phyloP scores from a whole-genome alignment of 2,888 invertebrate genomes.

The Phortica okadai region DNA sequence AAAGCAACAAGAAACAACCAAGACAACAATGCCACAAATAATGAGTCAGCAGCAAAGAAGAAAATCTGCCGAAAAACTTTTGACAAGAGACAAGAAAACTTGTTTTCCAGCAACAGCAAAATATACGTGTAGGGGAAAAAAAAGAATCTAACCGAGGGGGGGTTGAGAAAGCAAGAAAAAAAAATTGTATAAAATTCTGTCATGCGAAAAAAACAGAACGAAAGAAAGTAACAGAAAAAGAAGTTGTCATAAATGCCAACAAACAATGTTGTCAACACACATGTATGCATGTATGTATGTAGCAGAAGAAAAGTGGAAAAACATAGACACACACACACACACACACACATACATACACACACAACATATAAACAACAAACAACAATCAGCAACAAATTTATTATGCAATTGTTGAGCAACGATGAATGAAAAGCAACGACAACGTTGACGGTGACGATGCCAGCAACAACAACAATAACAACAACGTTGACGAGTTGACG shows the following conservation, averaged over 20 bases:
- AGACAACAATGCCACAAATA: constrained; percentile 7
- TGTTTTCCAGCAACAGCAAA: constrained; percentile 10
- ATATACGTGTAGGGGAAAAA: not conserved
- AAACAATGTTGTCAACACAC: constrained; percentile 34
- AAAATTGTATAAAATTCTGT: not conserved
- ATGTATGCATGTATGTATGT: not conserved
- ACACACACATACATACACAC: not conserved
- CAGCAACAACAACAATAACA: not conserved
- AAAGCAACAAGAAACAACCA: not conserved
- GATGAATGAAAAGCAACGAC: not conserved
- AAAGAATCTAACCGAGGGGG: not conserved
- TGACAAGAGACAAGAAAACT: constrained; percentile 15
- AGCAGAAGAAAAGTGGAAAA: not conserved
- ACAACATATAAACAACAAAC: constrained; percentile 9
- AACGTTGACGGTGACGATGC: not conserved
- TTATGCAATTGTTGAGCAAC: constrained; percentile 30
- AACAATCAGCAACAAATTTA: constrained; percentile 33
- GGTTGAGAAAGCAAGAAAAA: not conserved
- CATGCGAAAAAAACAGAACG: not conserved
- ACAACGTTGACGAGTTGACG: not conserved
- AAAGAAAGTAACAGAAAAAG: not conserved
- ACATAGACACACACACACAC: not conserved
- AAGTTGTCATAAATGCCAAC: constrained; percentile 32
- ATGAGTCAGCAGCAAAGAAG: constrained; percentile 25
- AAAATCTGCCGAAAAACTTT: constrained; percentile 12